Conservation (phyloP, 2,113 vertebrate species). For the Datnioides undecimradiatus region DNA sequence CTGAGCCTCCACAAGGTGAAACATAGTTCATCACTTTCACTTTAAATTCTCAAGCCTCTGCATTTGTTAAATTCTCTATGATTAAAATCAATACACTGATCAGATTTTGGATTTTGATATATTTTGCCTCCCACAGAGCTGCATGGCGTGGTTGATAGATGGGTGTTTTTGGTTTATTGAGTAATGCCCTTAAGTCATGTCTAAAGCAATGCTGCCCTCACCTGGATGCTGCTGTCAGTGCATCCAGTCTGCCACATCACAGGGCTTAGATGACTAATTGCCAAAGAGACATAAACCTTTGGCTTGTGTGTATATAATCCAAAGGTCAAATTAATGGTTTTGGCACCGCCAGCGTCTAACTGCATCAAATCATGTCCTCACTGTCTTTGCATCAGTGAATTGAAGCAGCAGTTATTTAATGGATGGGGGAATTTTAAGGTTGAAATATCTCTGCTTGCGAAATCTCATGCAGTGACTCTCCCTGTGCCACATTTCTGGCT, state of each 20-base stretch:
- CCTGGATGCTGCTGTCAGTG: constrained; percentile 40
- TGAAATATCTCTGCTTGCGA: constrained; percentile 17
- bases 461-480: not conserved
- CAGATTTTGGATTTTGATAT: constrained; percentile 50
- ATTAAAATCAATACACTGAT: constrained; percentile 64
- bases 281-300: constrained; percentile 33
- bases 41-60: constrained; percentile 18
- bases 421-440: not conserved
- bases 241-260: not conserved
- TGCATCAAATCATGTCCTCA: not conserved
- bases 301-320: constrained; percentile 7
- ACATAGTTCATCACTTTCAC: constrained; percentile 41
- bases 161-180: constrained; percentile 15
- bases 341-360: not conserved
- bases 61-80: constrained; percentile 6
- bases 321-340: constrained; percentile 5
- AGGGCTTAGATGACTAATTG: constrained; percentile 1
- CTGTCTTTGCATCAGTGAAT: not conserved
- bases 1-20: constrained; percentile 7
- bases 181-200: not conserved
- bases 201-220: constrained; percentile 76
- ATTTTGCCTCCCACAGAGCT: constrained; percentile 44
- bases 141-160: constrained; percentile 37
- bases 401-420: constrained; percentile 11
- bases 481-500: not conserved